A percentile compares a stretch with the other conserved stretches of the same genome.
These are phyloP conservation scores for Rissa tridactyla DNA, from an alignment of 2,113 vertebrate genomes.

Conservation along the genomic window DNA sequence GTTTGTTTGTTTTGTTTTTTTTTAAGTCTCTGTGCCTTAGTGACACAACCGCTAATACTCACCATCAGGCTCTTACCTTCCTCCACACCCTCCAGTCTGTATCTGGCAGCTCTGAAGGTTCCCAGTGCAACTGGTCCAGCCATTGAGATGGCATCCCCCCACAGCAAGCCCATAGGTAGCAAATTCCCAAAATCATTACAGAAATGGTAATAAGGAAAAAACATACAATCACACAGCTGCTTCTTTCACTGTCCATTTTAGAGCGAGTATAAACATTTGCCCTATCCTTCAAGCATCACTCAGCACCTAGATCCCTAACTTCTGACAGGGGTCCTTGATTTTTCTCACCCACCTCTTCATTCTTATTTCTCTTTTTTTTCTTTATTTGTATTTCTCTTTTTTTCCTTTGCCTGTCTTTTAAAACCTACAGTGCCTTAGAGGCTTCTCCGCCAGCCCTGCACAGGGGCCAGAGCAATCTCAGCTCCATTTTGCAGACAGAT, in stretches of 20 bases:
- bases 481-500: not conserved
- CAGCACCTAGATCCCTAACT: not conserved
- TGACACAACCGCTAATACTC: not conserved
- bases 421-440: not conserved
- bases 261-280: accelerated
- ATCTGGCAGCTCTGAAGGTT: not conserved
- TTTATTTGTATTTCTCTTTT: not conserved
- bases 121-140: not conserved
- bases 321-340: not conserved
- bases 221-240: accelerated
- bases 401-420: not conserved
- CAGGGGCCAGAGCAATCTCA: not conserved
- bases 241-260: not conserved
- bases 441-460: not conserved
- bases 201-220: not conserved
- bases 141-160: not conserved
- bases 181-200: not conserved
- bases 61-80: not conserved
- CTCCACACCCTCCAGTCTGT: not conserved
- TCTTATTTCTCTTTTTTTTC: not conserved
- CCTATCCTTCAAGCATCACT: not conserved
- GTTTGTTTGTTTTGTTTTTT: not conserved
- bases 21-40: not conserved
- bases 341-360: not conserved
- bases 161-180: accelerated